These are phyloP conservation scores for Drosophila quasianomalipes DNA, from an alignment of 2,888 invertebrate species.

Conservation along the genomic window DNA sequence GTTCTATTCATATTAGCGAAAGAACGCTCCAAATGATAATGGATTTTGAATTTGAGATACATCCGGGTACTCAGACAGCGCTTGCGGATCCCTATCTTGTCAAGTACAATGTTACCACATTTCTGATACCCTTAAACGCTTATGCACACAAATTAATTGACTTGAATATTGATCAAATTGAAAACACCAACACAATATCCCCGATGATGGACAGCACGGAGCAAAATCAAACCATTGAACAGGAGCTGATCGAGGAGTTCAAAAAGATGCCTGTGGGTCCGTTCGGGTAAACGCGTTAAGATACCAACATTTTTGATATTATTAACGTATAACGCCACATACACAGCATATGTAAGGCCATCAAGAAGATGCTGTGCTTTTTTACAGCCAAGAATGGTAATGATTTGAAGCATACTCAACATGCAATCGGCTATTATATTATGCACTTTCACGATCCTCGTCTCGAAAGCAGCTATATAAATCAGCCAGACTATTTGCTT, in stretches of 20 bases:
- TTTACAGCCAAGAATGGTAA: background rate
- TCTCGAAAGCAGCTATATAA: constrained; percentile 90
- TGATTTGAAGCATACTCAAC: too few species aligned
- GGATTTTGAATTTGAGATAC: constrained; percentile 87
- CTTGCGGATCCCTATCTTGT: constrained; percentile 88
- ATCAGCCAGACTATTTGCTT: constrained; percentile 92
- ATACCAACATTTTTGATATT: background rate
- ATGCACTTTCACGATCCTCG: constrained; percentile 88
- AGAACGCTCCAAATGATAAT: constrained; percentile 91
- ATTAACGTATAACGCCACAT: background rate
- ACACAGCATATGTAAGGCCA: background rate
- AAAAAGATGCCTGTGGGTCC: constrained; percentile 93
- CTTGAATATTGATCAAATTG: rapidly evolving
- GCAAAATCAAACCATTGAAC: constrained; percentile 81
- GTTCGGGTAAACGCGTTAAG: constrained; percentile 87
- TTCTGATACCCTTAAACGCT: constrained; percentile 87
- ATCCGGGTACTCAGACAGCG: constrained; percentile 85
- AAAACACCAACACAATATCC: background rate
- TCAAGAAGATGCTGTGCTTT: background rate
- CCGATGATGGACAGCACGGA: background rate
- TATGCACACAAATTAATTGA: too few species aligned
- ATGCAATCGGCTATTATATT: constrained; percentile 83
- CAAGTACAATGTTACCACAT: constrained; percentile 91
- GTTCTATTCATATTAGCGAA: constrained; percentile 94
- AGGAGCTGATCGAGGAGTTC: constrained; percentile 92